phyloP scores from a whole-genome alignment of 2,113 vertebrate species.

The Miniopterus natalensis region DNA sequence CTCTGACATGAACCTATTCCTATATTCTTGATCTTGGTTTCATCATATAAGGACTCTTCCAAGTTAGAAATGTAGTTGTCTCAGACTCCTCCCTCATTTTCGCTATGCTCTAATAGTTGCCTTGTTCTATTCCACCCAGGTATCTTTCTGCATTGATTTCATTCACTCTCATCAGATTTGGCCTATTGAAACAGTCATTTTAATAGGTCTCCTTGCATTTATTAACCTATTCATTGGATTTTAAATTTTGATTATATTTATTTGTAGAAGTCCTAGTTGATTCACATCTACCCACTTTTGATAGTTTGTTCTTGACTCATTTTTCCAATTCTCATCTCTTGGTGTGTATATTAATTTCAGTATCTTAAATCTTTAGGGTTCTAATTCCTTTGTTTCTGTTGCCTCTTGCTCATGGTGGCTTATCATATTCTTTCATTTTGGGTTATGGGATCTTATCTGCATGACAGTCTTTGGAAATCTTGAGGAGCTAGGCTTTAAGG shows the following conservation, averaged over 20 bases:
- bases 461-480: constrained; percentile 2
- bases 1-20: neutral
- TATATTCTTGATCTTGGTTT: constrained; percentile 4
- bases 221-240: neutral
- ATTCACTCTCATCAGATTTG: neutral
- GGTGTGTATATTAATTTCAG: neutral
- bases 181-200: neutral
- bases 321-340: neutral
- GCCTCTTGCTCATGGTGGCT: neutral
- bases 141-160: neutral
- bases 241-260: constrained; percentile 15
- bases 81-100: neutral
- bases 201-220: neutral
- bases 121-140: neutral
- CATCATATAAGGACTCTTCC: neutral
- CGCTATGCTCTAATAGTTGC: neutral
- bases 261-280: neutral
- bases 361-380: constrained; percentile 4
- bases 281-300: neutral
- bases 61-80: neutral
- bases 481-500: neutral
- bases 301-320: neutral
- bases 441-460: neutral
- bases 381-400: constrained; percentile 6
- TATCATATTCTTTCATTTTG: neutral